Evolutionary conservation across 2,113 vertebrate genomes (phyloP), one percentile per base, ranked within the genome.

Genomic region (Mustelus asterias): DNA sequence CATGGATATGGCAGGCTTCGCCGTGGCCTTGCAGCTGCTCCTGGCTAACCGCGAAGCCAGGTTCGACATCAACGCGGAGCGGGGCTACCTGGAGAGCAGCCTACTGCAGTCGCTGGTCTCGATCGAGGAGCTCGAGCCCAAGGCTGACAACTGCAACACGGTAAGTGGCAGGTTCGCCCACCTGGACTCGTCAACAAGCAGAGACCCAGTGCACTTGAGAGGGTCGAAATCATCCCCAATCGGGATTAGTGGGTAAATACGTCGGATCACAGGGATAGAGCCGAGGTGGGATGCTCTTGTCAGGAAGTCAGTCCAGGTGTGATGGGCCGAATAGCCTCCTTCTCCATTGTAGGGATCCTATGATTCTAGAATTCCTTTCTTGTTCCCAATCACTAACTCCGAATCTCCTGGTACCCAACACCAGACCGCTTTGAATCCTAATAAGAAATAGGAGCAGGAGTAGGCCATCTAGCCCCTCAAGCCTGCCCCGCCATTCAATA

Each of bases 1-100:
- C 0, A 96, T 99, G 96, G 99, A 99, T 96, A 99, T 99, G 99
- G 98, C 98, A 0, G 98, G 98, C 60, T 99, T 99, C 0, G 98
- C 99, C 0, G 97, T 99, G 3, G 98, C 98, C 60, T 97, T 99
- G 85, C 97, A 97, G 65, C 97, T 98, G 96, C 97, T 99, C 8
- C 96, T 98, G 97, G 96, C 97, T 96, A 98, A 98, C 96, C 98
- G 97, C 0, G 97, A 97, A 22, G 98, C 98, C 70, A 97, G 96
- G 44, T 99, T 99, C 29, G 98, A 99, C 8, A 97, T 97, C 10
- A 96, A 98, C 0, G 98, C 98, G 10, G 98, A 98, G 72, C 98
- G 98, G 96, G 99, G 99, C 96, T 98, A 98, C 96, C 97, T 99
- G 96, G 99, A 99, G 96, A 99, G 98, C 97, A 99, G 98, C 96